phyloP scores from a whole-genome alignment of 64 coral and sea anemone genomes.

The Porites lutea region DNA sequence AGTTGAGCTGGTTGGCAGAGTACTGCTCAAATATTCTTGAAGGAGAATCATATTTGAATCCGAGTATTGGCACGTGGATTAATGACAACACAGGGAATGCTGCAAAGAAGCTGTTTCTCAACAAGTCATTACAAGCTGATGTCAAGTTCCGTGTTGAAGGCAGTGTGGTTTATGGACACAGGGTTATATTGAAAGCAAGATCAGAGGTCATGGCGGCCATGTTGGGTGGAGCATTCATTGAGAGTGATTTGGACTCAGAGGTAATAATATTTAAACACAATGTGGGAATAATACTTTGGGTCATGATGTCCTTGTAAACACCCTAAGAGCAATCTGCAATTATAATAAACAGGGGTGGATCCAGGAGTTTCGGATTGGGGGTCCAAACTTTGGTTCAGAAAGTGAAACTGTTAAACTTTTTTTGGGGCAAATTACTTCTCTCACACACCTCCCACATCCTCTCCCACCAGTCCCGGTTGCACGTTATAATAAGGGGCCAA shows the following conservation, averaged over 20 bases:
- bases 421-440: too few species aligned
- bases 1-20: conserved; percentile 67
- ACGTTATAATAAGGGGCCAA: too few species aligned
- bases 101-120: conserved; percentile 75
- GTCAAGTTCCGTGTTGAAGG: conserved; percentile 86
- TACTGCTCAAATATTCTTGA: conserved; percentile 76
- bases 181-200: conserved; percentile 81
- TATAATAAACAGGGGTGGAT: too few species aligned
- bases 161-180: conserved; percentile 76
- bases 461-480: too few species aligned
- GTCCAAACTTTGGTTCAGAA: too few species aligned
- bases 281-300: too few species aligned
- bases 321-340: too few species aligned
- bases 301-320: too few species aligned
- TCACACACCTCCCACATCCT: too few species aligned
- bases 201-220: conserved; percentile 93
- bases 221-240: conserved; percentile 84
- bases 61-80: conserved; percentile 84
- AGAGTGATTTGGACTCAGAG: conserved; percentile 61
- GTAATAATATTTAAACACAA: neutral
- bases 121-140: conserved; percentile 78
- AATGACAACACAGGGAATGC: conserved; percentile 83
- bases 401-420: too few species aligned
- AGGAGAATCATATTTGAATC: conserved; percentile 80
- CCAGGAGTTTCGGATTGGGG: too few species aligned